Base-by-base conservation (phyloP, 2,113 vertebrate species). In the Lepisosteus oculatus region DNA sequence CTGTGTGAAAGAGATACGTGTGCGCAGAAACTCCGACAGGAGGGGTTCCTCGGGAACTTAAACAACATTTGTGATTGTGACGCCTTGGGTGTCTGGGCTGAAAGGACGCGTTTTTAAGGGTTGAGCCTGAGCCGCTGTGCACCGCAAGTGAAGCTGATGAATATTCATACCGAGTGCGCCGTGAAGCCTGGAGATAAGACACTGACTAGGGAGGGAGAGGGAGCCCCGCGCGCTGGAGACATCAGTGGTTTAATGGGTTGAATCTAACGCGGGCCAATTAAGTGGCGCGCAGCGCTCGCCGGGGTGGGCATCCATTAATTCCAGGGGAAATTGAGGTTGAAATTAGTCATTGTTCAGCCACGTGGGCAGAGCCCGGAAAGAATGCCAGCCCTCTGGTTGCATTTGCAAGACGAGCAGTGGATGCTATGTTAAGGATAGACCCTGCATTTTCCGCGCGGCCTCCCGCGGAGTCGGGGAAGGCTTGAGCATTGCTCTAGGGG, bases 211-310 rank as follows among this genome's bases (percentile, higher is more conserved):
- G 55, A 76, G 59, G 70, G 72, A 69, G 84, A 78, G 45, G 43
- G 51, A 71, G 74, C 72, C 59, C 55, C 59, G 12, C 64, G 71
- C 80, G 76, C 43, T 86, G 84, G 86, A 85, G 78, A 86, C 85
- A 92, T 86, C 85, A 87, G 76, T 87, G 80, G 81, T 88, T 90
- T 91, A 93, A 93, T 89, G 87, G 90, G 75, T 84, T 89, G 78
- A 84, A 81, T 91, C 87, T 91, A 91, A 90, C 79, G 80, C 71
- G 73, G 76, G 72, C 87, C 87, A 92, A 83, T 91, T 90, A 90
- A 92, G 87, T 86, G 82, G 77, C 73, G 82, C 64, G 81, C 82
- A 74, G 74, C 72, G 76, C 89, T 87, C 78, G 72, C 80, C 17
- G 61, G 79, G 82, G 83, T 79, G 86, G 79, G 78, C 81, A 85